Evolutionary conservation across 2,113 vertebrate species (phyloP).

Genomic region (Progne subis): DNA sequence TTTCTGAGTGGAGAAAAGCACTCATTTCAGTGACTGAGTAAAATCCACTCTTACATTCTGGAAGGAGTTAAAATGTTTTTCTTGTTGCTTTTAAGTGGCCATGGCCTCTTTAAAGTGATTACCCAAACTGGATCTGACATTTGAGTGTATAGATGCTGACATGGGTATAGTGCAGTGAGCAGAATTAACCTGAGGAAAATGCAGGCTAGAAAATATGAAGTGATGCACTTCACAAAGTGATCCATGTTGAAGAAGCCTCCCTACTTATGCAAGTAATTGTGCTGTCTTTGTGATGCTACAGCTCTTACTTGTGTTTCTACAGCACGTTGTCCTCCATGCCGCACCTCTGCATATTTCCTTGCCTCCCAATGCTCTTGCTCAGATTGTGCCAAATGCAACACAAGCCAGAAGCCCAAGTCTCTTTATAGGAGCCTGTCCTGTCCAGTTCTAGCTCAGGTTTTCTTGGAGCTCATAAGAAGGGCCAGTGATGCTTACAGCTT

Average conservation of each 20-base stretch:
- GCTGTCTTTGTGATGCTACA: neutral
- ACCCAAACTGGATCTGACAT: neutral
- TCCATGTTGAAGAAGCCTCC: neutral
- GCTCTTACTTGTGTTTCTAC: neutral
- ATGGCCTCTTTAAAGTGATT: neutral
- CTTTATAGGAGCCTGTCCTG: neutral
- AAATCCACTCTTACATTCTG: neutral
- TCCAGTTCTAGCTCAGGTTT: neutral
- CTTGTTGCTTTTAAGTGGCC: neutral
- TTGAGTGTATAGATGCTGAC: neutral
- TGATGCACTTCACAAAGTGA: neutral
- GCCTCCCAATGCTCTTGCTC: neutral
- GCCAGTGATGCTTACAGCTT: neutral
- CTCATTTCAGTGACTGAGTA: neutral
- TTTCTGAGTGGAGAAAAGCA: neutral
- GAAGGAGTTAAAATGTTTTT: constrained; percentile 17
- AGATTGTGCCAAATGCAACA: neutral
- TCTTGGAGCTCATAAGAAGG: neutral
- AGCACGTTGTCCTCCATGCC: neutral
- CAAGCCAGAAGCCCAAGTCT: neutral
- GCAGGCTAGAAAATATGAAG: neutral
- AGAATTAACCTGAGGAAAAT: neutral
- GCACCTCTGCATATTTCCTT: accelerated
- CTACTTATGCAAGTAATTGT: neutral
- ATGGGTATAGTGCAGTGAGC: neutral